phyloP scores from a whole-genome alignment of 1,140 invertebrate species.

The Listronotus oregonensis region DNA sequence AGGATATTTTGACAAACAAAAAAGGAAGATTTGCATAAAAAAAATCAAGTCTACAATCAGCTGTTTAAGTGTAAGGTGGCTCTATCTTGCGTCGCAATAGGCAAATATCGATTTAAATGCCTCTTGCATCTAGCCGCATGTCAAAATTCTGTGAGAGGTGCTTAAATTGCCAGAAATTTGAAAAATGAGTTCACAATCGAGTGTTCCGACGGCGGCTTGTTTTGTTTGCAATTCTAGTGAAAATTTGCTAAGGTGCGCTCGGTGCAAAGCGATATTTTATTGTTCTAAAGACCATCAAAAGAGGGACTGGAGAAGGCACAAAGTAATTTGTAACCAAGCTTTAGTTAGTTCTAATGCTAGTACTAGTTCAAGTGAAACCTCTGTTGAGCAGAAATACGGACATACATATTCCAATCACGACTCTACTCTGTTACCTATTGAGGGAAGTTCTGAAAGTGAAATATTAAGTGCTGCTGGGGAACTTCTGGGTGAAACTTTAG shows the following conservation, averaged over 20 bases:
- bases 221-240: constrained; percentile 69
- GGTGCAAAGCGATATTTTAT: constrained; percentile 71
- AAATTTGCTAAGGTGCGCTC: constrained; percentile 72
- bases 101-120: constrained; percentile 20
- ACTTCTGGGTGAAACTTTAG: constrained; percentile 50
- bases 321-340: constrained; percentile 59
- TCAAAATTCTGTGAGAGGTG: constrained; percentile 8
- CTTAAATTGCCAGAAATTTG: constrained; percentile 15
- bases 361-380: constrained; percentile 2
- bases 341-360: constrained; percentile 25
- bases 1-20: background rate
- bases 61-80: constrained; percentile 14
- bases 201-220: constrained; percentile 54
- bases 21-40: background rate
- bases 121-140: constrained; percentile 15
- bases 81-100: constrained; percentile 1
- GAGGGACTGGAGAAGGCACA: constrained; percentile 75
- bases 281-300: constrained; percentile 77
- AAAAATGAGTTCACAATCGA: constrained; percentile 41
- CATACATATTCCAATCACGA: constrained; percentile 17
- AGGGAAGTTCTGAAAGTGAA: constrained; percentile 71
- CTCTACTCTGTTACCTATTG: constrained; percentile 52
- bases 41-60: constrained; percentile 4
- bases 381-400: constrained; percentile 39
- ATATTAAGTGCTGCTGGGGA: constrained; percentile 60